A percentile compares a stretch with the other conserved stretches of the same genome.
phyloP scores from a whole-genome alignment of 2,797 vertebrate genomes.

The Gymnopithys bicolor region DNA sequence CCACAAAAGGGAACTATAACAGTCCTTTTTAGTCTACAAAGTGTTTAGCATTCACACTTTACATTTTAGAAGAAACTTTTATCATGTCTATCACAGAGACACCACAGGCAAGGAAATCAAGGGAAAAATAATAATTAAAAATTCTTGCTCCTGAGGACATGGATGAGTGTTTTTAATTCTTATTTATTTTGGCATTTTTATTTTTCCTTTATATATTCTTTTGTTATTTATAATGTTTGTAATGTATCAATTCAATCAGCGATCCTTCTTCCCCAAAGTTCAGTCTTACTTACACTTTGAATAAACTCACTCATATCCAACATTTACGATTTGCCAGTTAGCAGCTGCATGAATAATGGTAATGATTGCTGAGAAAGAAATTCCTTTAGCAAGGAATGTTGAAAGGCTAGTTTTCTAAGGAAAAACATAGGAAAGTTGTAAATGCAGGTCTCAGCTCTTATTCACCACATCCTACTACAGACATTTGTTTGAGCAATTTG shows the following conservation, averaged over 20 bases:
- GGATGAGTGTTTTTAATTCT: background rate
- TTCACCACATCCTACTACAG: background rate
- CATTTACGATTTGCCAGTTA: background rate
- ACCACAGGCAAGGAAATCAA: conserved; percentile 14
- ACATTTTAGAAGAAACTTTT: conserved; percentile 41
- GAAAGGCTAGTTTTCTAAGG: background rate
- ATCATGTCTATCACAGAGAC: background rate
- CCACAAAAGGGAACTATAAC: background rate
- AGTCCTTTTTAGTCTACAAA: conserved; percentile 1
- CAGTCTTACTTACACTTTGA: background rate
- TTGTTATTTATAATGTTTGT: background rate
- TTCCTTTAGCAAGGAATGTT: background rate
- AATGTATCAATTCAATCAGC: background rate
- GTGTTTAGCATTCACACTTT: conserved; percentile 24
- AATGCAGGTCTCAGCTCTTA: background rate
- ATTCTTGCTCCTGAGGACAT: background rate
- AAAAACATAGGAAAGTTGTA: conserved; percentile 3
- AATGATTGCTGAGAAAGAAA: background rate
- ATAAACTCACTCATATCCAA: background rate
- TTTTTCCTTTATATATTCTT: background rate
- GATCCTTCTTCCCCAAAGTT: background rate
- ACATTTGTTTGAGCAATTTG: background rate
- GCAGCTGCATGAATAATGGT: background rate
- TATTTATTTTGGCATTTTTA: background rate
- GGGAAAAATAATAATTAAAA: conserved; percentile 21